Evolutionary conservation across 2,888 invertebrate species (phyloP).

Genomic region (Acanthosepion lycidas): DNA sequence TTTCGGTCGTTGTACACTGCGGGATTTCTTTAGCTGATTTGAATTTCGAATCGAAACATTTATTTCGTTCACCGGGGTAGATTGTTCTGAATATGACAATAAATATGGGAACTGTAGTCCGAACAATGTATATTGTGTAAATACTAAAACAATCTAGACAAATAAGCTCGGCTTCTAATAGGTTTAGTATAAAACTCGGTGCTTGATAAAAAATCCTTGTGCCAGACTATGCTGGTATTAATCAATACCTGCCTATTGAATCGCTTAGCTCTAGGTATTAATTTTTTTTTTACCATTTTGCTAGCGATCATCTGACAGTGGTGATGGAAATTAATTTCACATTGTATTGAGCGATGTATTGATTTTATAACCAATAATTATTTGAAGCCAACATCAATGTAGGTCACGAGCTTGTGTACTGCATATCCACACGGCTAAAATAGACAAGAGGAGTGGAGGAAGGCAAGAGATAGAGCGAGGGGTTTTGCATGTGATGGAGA

Average conservation of each 20-base stretch:
- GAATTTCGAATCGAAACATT: too few relatives aligned
- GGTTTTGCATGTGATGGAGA: neutral
- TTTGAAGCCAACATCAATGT: neutral
- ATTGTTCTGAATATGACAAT: too few relatives aligned
- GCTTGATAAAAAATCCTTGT: neutral
- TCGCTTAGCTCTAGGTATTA: neutral
- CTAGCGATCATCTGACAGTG: neutral
- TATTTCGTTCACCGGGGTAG: too few relatives aligned
- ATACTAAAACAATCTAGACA: too few relatives aligned
- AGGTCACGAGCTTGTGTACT: neutral
- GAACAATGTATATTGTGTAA: too few relatives aligned
- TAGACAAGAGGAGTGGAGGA: neutral
- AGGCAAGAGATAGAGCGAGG: neutral
- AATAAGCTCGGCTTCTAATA: neutral
- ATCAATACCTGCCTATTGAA: neutral
- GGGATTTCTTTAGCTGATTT: too few relatives aligned
- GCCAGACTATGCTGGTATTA: neutral
- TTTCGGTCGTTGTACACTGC: too few relatives aligned
- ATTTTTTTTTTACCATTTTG: neutral
- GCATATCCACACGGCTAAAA: neutral
- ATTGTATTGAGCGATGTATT: neutral
- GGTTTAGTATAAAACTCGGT: neutral
- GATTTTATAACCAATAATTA: slow-evolving; percentile 13
- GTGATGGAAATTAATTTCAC: neutral
- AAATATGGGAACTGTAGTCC: too few relatives aligned